Evolutionary conservation across 2,888 invertebrate species (phyloP), one percentile per base, ranked within the genome.

Genomic region (Anthophora plumipes): DNA sequence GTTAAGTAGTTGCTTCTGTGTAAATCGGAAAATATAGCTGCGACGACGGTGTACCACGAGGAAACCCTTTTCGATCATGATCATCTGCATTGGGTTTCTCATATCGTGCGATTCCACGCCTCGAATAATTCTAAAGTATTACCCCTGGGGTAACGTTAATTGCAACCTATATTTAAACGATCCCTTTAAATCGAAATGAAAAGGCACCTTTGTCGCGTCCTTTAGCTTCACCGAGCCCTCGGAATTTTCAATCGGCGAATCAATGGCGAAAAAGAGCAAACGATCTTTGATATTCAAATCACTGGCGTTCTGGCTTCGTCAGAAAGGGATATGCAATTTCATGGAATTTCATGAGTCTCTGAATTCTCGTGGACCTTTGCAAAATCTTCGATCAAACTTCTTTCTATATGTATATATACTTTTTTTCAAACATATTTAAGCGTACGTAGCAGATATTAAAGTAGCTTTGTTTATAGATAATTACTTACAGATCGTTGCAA

Each of bases 201-300:
- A 63, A 41, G 66, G n/a, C 17, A 31, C 54, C 20, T 63, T 71
- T 71, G 64, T 72, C 57, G 50, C 50, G 31, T 3, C 48, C 43
- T 31, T 17, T 22, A 31, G 43, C 41, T 46, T 54, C 59, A 17
- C 25, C 39, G 41, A 25, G 14, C 52, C n/a, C 20, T 20, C 55
- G 43, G 59, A 43, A 52, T 46, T 68, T 70, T 25, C 50, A 59
- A 41, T 37, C 52, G 55, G 20, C 37, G 11, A 69, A 52, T 48
- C 50, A 52, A 43, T 52, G 67, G 43, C 60, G 50, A 43, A 55
- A 68, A 73, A 78, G 57, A 25, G 52, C 71, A 48, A 17, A 52
- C 63, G 59, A 71, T 67, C 79, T 79, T 79, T 76, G 76, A 79
- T 71, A 79, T 79, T 76, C 76, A 75, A 76, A 79, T 76, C 61